These are phyloP conservation scores for Myiothlypis coronata DNA, from an alignment of 2,797 vertebrate genomes.

Conservation along the genomic window DNA sequence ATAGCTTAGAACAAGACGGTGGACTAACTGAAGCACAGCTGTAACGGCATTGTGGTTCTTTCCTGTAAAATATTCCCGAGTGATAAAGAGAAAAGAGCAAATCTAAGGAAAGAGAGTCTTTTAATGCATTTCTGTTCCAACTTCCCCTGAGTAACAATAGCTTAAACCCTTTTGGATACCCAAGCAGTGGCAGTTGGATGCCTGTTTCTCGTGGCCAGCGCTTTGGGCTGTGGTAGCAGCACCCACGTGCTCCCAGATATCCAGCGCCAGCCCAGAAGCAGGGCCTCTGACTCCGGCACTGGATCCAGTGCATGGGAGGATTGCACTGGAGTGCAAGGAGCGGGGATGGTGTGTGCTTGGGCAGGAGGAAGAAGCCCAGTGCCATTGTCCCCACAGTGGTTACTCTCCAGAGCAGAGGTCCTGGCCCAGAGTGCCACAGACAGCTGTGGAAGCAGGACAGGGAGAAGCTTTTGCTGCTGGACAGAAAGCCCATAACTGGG, in stretches of 20 bases:
- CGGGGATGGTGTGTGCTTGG: not conserved
- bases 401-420: not conserved
- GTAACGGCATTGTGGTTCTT: fast-evolving
- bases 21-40: not conserved
- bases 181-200: not conserved
- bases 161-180: not conserved
- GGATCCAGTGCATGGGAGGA: not conserved
- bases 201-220: fast-evolving
- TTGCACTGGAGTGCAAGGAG: not conserved
- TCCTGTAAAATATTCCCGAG: not conserved
- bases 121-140: not conserved
- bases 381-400: fast-evolving
- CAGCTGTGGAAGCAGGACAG: not conserved
- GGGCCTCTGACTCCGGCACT: not conserved
- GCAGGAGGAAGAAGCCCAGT: not conserved
- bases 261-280: not conserved
- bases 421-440: fast-evolving
- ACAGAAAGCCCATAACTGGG: not conserved
- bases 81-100: not conserved
- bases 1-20: not conserved
- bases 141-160: not conserved
- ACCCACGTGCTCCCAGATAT: fast-evolving
- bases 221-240: not conserved
- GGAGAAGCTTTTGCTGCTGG: not conserved
- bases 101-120: not conserved